A percentile compares a stretch with the other conserved stretches of the same genome.
Conservation (phyloP, 53 echinoderm and acorn worm genomes). For the Luidia sarsii region DNA sequence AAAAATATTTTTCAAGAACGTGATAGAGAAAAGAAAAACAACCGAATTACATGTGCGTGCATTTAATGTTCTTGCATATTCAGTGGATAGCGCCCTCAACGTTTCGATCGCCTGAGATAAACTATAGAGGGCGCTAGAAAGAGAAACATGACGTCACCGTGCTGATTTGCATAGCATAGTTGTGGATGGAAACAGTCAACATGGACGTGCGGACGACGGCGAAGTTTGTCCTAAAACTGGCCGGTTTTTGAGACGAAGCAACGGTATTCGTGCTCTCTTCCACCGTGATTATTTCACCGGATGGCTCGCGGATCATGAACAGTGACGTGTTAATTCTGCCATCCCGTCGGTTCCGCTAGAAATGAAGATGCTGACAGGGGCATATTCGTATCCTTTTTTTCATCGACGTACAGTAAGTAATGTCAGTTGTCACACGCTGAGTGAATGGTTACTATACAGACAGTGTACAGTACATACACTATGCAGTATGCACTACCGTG, state of each 20-base stretch:
- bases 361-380: conserved; percentile 70
- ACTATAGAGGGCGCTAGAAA: conserved; percentile 15
- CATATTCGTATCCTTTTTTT: conserved; percentile 94
- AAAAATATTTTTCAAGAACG: too few species aligned
- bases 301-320: conserved; percentile 5
- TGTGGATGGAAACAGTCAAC: conserved; percentile 89
- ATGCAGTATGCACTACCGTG: too few species aligned
- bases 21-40: too few species aligned
- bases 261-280: not conserved
- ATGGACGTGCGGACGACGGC: conserved; percentile 32
- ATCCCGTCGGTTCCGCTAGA: not conserved
- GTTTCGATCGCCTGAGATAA: too few species aligned
- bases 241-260: not conserved
- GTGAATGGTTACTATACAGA: too few species aligned
- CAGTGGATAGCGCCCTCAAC: too few species aligned
- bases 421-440: conserved; percentile 44
- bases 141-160: conserved; percentile 33
- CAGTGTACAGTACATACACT: too few species aligned
- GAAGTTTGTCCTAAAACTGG: not conserved
- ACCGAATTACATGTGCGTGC: too few species aligned
- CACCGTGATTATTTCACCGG: not conserved
- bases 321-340: not conserved
- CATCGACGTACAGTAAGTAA: not conserved
- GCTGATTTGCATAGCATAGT: conserved; percentile 94
- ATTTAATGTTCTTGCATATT: too few species aligned